Base-by-base conservation (phyloP, 2,888 invertebrate genomes). In the Muschampia plurimacula region DNA sequence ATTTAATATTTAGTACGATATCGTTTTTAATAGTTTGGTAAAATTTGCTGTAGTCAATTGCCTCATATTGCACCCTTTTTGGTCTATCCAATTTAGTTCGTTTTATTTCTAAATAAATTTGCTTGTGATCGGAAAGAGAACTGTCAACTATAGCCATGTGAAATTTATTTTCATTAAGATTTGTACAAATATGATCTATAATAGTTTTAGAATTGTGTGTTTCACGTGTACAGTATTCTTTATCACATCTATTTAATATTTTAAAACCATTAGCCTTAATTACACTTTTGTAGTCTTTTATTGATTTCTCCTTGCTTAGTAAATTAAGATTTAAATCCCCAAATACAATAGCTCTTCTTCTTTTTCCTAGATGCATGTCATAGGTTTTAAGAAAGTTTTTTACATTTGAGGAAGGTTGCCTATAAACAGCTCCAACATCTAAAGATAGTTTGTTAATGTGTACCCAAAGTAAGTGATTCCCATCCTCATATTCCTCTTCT, bases 381-480 rank as follows among this genome's bases (percentile, higher is more conserved):
- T n/a, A 59, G 1, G 9, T 67, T 57, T 67, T 59, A 1, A 67
- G 22, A 28, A 67, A 67, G 39, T 55, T 55, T 7, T 55, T 55
- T 8, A 55, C 55, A 10, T 55, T 55, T 15, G 55, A 55, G n/a
- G 55, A 7, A 22, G 55, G 55, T 55, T 55, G 65, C 13, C 59
- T 69, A 22, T 74, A 74, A 15, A 74, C 32, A 22, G 52, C 62
- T 28, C 69, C 73, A 7, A 74, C 57, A 13, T 69, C 52, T 12
- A 74, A n/a, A 12, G 69, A 69, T 15, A 66, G 62, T 44, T 41
- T 69, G 7, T 74, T 39, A 46, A 67, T 63, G 22, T 70, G 66
- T 67, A 70, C 63, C 69, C 74, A 74, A n/a, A 73, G 28, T 6
- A 63, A 41, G 10, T 73, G 64, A 39, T 72, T 72, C 0, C 72